Conservation (phyloP, 2,888 invertebrate species). For the Caenorhabditis imperialis region DNA sequence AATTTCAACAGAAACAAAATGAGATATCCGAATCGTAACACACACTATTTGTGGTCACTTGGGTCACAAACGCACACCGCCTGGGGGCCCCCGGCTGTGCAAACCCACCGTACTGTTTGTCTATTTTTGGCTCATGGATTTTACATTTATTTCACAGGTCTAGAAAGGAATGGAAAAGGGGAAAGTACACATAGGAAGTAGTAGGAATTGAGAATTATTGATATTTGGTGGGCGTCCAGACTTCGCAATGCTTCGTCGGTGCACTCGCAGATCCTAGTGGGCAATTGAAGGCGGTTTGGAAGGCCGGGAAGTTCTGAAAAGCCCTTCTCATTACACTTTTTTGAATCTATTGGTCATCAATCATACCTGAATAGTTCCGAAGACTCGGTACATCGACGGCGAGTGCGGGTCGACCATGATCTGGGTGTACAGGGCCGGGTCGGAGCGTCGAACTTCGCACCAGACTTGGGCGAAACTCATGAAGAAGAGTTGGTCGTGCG, state of each 20-base stretch:
- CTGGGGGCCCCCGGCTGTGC: too few relatives aligned
- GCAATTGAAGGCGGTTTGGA: slow-evolving; percentile 75
- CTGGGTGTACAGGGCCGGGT: slow-evolving; percentile 54
- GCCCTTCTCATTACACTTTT: slow-evolving; percentile 16
- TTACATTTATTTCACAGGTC: too few relatives aligned
- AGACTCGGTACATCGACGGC: slow-evolving; percentile 72
- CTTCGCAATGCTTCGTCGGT: slow-evolving; percentile 70
- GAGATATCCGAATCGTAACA: too few relatives aligned
- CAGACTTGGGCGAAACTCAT: slow-evolving; percentile 73
- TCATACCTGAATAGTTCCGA: slow-evolving; percentile 60
- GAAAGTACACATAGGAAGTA: too few relatives aligned
- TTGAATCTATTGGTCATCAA: not conserved
- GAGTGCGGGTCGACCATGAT: slow-evolving; percentile 73
- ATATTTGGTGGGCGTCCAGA: slow-evolving; percentile 67
- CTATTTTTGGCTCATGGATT: too few relatives aligned
- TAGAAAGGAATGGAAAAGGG: not conserved
- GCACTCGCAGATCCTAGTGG: slow-evolving; percentile 66
- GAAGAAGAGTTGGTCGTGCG: slow-evolving; percentile 76
- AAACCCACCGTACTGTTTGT: too few relatives aligned
- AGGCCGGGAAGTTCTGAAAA: slow-evolving; percentile 76
- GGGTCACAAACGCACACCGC: too few relatives aligned
- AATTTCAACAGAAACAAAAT: too few relatives aligned
- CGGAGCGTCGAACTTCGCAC: slow-evolving; percentile 65
- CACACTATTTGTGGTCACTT: too few relatives aligned
- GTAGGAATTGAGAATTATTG: slow-evolving; percentile 29